phyloP scores from a whole-genome alignment of 2,888 invertebrate species.

The Sepioteuthis lessoniana region DNA sequence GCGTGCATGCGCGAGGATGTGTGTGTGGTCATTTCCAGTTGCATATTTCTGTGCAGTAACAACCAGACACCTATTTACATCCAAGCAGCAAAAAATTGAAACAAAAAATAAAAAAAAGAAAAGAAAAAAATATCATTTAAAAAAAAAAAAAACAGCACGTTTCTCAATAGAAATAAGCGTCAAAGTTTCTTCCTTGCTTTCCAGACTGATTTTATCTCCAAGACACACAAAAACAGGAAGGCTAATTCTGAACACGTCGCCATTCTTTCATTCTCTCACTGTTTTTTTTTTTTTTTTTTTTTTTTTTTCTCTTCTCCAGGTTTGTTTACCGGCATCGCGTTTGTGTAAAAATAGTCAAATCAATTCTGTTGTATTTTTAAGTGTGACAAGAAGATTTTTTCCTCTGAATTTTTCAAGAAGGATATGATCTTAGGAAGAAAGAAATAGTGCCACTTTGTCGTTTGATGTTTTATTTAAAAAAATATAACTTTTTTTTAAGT shows the following conservation, averaged over 20 bases:
- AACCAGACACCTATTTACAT: no score
- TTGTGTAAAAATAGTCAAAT: not conserved
- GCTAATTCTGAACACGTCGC: not conserved
- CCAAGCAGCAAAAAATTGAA: no score
- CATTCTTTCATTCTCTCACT: not conserved
- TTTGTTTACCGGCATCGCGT: not conserved
- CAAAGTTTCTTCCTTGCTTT: not conserved
- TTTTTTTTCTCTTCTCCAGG: no score
- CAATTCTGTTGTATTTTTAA: not conserved
- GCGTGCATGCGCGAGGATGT: no score
- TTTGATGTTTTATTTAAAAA: no score
- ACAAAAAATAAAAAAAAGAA: not conserved
- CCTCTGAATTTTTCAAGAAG: no score
- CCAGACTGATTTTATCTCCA: slow-evolving; percentile 10
- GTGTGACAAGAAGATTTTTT: not conserved
- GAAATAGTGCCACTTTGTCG: no score
- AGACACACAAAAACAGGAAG: not conserved
- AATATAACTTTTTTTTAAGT: not conserved
- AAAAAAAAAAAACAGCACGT: not conserved
- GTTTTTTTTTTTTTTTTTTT: no score
- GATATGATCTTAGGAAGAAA: no score
- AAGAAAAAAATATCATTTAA: not conserved
- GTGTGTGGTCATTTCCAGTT: no score
- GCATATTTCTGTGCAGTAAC: no score
- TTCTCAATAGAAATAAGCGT: not conserved